Evolutionary conservation across 2,797 vertebrate species (phyloP), one percentile per base, ranked within the genome.

Genomic region (Pterois miles): DNA sequence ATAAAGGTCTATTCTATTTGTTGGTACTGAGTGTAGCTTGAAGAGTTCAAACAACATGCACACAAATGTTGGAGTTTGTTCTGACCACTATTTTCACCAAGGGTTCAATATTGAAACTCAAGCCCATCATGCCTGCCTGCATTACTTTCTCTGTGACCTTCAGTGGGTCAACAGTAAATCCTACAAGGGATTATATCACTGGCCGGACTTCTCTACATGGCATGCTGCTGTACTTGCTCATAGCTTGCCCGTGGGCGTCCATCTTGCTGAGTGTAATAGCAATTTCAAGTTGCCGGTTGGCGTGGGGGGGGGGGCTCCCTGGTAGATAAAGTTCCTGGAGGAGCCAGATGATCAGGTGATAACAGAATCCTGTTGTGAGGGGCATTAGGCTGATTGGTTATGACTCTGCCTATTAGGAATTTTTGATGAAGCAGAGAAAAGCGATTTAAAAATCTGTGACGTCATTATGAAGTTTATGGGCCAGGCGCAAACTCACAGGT

Each of bases 141-240:
- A 74, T 76, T 71, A 67, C 56, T 60, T 80, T 76, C 77, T 75
- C 18, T 50, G 57, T 89, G 85, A 90, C 85, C 84, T 90, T 88
- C 66, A 76, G 52, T 29, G 29, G 81, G 74, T 76, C 86, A 80
- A 66, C 74, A 36, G 63, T 59, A 75, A 76, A 76, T 80, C 80
- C 81, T 73, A 79, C 34, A 0, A 50, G 68, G 81, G 81, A 73
- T 75, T 62, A 67, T 66, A 75, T 87, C 65, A 78, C 50, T 57
- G 69, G 73, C 38, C 38, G 25, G 40, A 72, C 73, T 57, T 13
- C 75, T 83, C 77, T 76, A 48, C 66, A 76, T 76, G 81, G 67
- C 76, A 23, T 2, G 57, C 48, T 64, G 80, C 62, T 75, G 5
- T 68, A 66, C 68, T 79, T 46, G 11, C 76, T 77, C 58, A 34